Percentiles rank a stretch among this genome's conserved stretches.
These are phyloP conservation scores for Coelopa frigida DNA, from an alignment of 1,140 invertebrate genomes.

Conservation along the genomic window DNA sequence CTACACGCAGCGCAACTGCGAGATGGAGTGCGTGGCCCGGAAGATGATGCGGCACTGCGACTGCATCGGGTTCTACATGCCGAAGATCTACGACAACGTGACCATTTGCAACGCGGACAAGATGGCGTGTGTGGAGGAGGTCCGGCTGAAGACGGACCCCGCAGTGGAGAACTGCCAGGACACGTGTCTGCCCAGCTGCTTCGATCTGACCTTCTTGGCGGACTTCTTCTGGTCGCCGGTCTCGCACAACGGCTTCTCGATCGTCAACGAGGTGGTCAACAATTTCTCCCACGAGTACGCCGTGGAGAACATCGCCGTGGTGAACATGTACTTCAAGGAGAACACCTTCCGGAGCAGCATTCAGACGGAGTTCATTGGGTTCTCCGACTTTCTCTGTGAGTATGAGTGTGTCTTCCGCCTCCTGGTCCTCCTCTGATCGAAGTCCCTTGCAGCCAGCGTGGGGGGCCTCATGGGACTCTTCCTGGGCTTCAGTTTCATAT, in stretches of 20 bases:
- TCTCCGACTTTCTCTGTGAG: conserved; percentile 70
- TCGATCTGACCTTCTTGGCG: conserved; percentile 56
- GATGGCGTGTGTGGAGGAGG: conserved; percentile 23
- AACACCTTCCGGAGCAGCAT: conserved; percentile 60
- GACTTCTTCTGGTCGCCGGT: conserved; percentile 48
- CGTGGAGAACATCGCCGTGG: conserved; percentile 64
- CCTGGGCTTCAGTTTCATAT: conserved; percentile 73
- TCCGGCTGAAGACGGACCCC: conserved; percentile 20
- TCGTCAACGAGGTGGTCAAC: conserved; percentile 23
- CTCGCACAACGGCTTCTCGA: conserved; percentile 23
- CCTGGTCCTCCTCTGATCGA: too few relatives aligned
- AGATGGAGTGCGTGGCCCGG: conserved; percentile 64
- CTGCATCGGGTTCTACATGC: conserved; percentile 66
- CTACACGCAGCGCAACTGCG: conserved; percentile 52
- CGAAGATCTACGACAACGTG: conserved; percentile 35
- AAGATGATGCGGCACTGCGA: conserved; percentile 56
- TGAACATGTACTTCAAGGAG: conserved; percentile 65
- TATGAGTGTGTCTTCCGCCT: conserved; percentile 3
- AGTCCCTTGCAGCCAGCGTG: conserved; percentile 62
- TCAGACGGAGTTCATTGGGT: conserved; percentile 66
- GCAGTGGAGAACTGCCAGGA: conserved; percentile 35
- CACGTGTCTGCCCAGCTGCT: conserved; percentile 61
- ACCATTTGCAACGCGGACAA: conserved; percentile 26
- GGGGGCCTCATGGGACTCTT: conserved; percentile 73
- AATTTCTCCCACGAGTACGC: conserved; percentile 59